Evolutionary conservation across 1,140 invertebrate genomes (phyloP).

Genomic region (roundworm (Caenorhabditis elegans)): WBcel235 BX284602.5:3280001-3280500

Average conservation of each 20-base stretch:
- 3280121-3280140: constrained; percentile 82
- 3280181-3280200: constrained; percentile 33
- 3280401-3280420: constrained; percentile 68
- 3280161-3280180: constrained; percentile 44
- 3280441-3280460: constrained; percentile 67
- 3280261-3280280: constrained; percentile 72
- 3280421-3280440: constrained; percentile 67
- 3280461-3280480: constrained; percentile 72
- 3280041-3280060: constrained; percentile 79
- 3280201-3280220: constrained; percentile 24
- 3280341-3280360: constrained; percentile 66
- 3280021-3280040: constrained; percentile 81
- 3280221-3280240: constrained; percentile 20
- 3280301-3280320: constrained; percentile 69
- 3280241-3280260: constrained; percentile 62
- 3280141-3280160: constrained; percentile 75
- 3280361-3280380: constrained; percentile 67
- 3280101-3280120: constrained; percentile 77
- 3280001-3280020: constrained; percentile 76
- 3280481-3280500: constrained; percentile 63
- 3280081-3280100: not conserved
- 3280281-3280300: constrained; percentile 74
- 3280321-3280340: constrained; percentile 63
- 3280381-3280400: constrained; percentile 72
- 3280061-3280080: constrained; percentile 68